Evolutionary conservation across 2,113 vertebrate species (phyloP).

Genomic region (Girardinichthys multiradiatus): DNA sequence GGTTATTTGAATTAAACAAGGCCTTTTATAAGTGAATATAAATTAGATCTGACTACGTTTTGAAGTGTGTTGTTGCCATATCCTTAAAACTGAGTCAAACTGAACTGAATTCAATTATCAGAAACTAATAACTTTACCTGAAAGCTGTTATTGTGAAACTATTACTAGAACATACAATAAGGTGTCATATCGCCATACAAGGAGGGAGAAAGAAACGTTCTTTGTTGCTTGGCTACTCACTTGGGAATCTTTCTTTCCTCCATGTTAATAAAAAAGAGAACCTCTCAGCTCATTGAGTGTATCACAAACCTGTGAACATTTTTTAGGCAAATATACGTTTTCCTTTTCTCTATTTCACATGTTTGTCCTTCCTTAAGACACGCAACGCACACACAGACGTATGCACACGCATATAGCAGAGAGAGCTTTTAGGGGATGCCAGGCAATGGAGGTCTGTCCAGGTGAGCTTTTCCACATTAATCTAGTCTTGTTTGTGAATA

Average conservation of each 20-base stretch:
- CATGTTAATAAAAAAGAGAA: conserved; percentile 78
- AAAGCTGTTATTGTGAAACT: conserved; percentile 5
- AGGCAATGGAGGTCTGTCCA: conserved; percentile 28
- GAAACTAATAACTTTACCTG: no score
- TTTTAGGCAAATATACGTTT: neutral
- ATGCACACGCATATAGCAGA: conserved; percentile 8
- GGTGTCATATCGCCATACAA: neutral
- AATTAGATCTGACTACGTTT: no score
- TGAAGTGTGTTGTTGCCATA: no score
- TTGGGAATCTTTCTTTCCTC: conserved; percentile 62
- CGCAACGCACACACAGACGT: conserved; percentile 6
- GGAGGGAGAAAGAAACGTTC: conserved; percentile 68
- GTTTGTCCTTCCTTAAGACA: conserved; percentile 4
- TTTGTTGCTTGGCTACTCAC: conserved; percentile 70
- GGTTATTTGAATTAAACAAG: no score
- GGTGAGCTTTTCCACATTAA: conserved; percentile 25
- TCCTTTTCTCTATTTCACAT: conserved; percentile 4
- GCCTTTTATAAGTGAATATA: no score
- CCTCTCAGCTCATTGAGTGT: conserved; percentile 61
- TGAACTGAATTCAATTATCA: no score
- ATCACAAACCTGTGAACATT: conserved; percentile 9
- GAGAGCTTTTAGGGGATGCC: conserved; percentile 24
- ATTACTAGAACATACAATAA: conserved; percentile 10
- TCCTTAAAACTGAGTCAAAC: no score
- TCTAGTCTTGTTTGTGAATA: conserved; percentile 44